phyloP scores from a whole-genome alignment of 2,113 vertebrate genomes.

The Corvus cornix region DNA sequence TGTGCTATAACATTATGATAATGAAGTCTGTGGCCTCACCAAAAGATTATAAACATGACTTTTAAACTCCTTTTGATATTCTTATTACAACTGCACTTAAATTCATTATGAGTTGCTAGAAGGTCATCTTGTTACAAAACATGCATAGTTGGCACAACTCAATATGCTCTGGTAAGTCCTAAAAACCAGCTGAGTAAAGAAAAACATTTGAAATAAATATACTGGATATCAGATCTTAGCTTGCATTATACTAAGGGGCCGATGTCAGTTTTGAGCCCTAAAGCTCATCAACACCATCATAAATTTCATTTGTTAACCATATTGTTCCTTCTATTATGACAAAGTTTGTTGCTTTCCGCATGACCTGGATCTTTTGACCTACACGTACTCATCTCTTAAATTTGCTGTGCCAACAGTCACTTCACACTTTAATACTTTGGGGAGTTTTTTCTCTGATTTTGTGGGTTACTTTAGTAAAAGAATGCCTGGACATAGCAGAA shows the following conservation, averaged over 20 bases:
- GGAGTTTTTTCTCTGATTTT: background rate
- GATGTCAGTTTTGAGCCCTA: background rate
- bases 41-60: background rate
- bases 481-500: background rate
- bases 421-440: background rate
- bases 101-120: slow-evolving; percentile 7
- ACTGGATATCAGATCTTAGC: background rate
- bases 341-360: background rate
- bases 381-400: background rate
- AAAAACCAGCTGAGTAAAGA: background rate
- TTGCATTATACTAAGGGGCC: background rate
- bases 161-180: background rate
- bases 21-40: slow-evolving; percentile 1
- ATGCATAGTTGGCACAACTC: background rate
- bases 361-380: background rate
- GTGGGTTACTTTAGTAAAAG: background rate
- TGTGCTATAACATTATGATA: background rate
- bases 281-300: background rate
- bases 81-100: slow-evolving; percentile 7
- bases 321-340: background rate
- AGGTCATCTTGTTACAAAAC: background rate
- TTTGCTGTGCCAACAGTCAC: background rate
- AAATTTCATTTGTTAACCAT: background rate
- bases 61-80: background rate
- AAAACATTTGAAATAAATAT: background rate